Evolutionary conservation across 2,113 vertebrate species (phyloP).

Genomic region (Lepus europaeus): DNA sequence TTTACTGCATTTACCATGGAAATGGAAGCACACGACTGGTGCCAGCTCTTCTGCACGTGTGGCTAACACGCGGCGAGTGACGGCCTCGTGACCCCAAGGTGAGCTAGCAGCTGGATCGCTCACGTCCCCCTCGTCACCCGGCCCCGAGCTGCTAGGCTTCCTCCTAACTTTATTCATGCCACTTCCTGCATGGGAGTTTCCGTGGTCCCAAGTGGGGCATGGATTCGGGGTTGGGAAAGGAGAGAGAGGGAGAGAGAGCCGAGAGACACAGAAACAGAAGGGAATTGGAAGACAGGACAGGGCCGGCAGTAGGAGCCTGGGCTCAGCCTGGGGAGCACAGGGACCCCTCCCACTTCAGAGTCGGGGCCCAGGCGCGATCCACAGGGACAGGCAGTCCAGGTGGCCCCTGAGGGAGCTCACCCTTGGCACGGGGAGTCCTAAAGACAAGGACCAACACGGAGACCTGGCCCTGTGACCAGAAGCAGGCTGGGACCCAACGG

Average conservation of each 20-base stretch:
- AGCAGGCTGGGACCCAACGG: neutral
- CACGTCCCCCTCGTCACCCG: no score
- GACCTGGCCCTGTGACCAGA: neutral
- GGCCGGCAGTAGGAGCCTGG: no score
- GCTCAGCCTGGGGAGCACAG: neutral
- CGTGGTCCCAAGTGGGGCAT: neutral
- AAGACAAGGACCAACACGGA: neutral
- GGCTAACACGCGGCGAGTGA: neutral
- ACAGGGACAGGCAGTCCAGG: neutral
- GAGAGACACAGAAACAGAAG: neutral
- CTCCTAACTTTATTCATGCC: neutral
- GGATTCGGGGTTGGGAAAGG: no score
- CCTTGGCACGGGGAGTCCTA: neutral
- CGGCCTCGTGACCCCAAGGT: neutral
- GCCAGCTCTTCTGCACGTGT: neutral
- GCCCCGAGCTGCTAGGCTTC: neutral
- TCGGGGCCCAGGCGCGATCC: no score
- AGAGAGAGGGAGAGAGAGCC: no score
- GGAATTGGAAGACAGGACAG: neutral
- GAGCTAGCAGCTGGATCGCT: neutral
- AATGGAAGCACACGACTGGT: conserved; percentile 32
- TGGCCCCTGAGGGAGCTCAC: fast-evolving
- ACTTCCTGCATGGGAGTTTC: neutral
- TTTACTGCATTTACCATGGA: conserved; percentile 43
- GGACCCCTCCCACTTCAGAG: neutral